Evolutionary conservation across 1,140 invertebrate species (phyloP), one percentile per base, ranked within the genome.

Genomic region (Drosophila tsacasi): DNA sequence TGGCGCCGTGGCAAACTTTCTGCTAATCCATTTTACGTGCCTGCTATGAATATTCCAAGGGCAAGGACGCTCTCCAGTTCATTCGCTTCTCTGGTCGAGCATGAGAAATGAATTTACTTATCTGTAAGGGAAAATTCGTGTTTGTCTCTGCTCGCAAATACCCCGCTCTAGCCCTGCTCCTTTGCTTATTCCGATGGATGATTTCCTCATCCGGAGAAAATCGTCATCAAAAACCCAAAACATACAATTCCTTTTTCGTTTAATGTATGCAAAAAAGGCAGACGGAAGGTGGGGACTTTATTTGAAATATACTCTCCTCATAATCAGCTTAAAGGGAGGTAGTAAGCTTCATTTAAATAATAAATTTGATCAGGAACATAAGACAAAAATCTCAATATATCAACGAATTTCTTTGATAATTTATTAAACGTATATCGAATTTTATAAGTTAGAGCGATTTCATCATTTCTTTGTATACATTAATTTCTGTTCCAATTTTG

Each of bases 81-180:
- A 73, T 60, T 73, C 55, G 46, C 54, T 42, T 35, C 54, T 73
- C 54, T 52, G 69, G 54, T 73, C 54, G 69, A 73, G 69, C 68
- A 73, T 61, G 68, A 72, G 69, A 73, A 73, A 73, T 73, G 69
- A 73, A 73, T 73, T 73, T 73, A 30, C 69, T 61, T 73, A 73
- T 73, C 67, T 73, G 27, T 61, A 50, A 42, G 30, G 44, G 44
- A 12, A 72, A 42, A 42, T 32, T 61, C 54, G 5, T 60, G 54
- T 71, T 66, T 67, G 50, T 46, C 42, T 15, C 42, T 23, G 32
- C 9, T 55, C 19, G 2, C 21, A 37, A 55, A 37, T 55, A 55
- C 32, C 19, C 52, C n/a, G 19, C 12, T 54, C 13, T 15, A 4
- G 23, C 23, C 23, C 3, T 13, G 12, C 39, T 25, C 13, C 7